Conservation (phyloP, 23 tunicate species). For the Ascidia mentula region DNA sequence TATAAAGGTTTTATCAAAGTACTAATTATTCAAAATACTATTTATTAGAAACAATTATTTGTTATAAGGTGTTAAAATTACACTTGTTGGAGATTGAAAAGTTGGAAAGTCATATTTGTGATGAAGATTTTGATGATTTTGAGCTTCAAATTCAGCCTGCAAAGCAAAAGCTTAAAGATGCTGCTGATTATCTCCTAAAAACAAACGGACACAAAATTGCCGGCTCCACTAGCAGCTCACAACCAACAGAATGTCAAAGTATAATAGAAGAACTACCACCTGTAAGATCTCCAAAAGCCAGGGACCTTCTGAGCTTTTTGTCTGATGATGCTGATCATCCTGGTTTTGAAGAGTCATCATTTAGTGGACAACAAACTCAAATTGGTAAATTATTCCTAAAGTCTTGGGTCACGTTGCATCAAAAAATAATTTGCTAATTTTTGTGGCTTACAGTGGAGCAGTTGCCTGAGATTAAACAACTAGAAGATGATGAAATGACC, state of each 20-base stretch:
- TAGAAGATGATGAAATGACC: neutral
- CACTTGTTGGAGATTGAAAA: conserved; percentile 56
- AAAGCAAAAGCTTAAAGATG: conserved; percentile 46
- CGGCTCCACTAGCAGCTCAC: neutral
- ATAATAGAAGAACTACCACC: neutral
- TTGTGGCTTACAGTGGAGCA: neutral
- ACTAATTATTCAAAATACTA: neutral
- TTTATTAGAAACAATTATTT: neutral
- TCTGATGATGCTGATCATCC: conserved; percentile 10
- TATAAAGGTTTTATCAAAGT: neutral
- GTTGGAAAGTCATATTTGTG: conserved; percentile 28
- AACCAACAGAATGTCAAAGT: neutral
- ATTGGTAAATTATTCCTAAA: neutral
- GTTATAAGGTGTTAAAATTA: conserved; percentile 25
- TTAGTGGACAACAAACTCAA: neutral
- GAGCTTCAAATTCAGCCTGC: conserved; percentile 54
- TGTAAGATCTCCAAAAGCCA: conserved; percentile 46
- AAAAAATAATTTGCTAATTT: neutral
- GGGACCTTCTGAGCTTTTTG: conserved; percentile 41
- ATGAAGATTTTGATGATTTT: conserved; percentile 49
- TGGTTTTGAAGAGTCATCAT: conserved; percentile 7
- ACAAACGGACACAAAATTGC: neutral
- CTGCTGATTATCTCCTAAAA: conserved; percentile 34
- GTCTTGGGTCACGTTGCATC: neutral
- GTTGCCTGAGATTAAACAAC: neutral